Base-by-base conservation (phyloP, 2,797 vertebrate species). In the Allobates femoralis region DNA sequence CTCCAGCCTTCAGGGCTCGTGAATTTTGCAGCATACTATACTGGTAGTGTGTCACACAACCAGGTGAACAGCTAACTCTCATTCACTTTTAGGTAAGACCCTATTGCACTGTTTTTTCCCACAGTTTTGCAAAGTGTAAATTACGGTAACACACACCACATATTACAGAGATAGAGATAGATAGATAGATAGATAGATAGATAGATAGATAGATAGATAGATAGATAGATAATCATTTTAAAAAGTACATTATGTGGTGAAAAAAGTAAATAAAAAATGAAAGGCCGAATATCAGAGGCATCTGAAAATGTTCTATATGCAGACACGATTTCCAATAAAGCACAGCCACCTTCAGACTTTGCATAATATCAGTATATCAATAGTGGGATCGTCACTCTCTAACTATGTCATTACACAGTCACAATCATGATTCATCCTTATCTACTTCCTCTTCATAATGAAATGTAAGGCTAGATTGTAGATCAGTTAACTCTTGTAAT, bases 401-500 rank as follows among this genome's bases (percentile, higher is more conserved):
- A 74, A 74, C 71, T 74, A 77, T 77, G 50, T 77, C 75, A 77
- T 77, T 77, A 77, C 75, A 77, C 50, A 77, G 71, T 74, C 23
- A 74, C 71, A 46, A 50, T 50, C 75, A 55, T 55, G 28, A 77
- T 77, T 77, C 75, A 77, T 77, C 51, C 75, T 55, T 32, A 55
- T 77, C 75, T 77, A 77, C 75, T 77, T 77, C 30, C 75, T 77
- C 50, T 77, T 77, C 71, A 74, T 74, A 74, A 74, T 74, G 50
- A 77, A 55, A 77, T 77, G 75, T 77, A 77, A 30, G 50, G 75
- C 51, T 77, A 77, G 75, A 77, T 50, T 74, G 71, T 74, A 50
- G 71, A 74, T 74, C 71, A 74, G 71, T 74, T 77, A 77, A 77
- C 51, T 74, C 71, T 30, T 77, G 75, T 77, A 77, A 74, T 77